Base-by-base conservation (phyloP, 2,888 invertebrate species). In the Agonum fuliginosum region DNA sequence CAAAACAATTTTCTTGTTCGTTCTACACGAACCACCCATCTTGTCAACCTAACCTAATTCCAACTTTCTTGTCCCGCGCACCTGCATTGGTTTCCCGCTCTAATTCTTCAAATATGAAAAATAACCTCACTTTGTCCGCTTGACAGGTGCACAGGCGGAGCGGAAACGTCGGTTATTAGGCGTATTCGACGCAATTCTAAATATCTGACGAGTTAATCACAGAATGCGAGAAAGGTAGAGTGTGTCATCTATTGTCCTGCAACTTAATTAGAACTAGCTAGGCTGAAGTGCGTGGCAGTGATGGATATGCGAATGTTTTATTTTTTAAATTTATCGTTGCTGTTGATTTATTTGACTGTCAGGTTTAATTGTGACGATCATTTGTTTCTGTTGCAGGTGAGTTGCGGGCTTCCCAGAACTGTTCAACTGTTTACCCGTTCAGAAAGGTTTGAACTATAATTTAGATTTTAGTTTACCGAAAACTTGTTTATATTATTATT, bases 331-430 rank as follows among this genome's bases (percentile, higher is more conserved):
- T 48, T 51, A 69, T 69, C 14, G 51, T 51, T 8, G 6, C 67
- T 4, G 4, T 20, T 76, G 76, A 76, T 69, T 65, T 65, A 75
- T 75, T n/a, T 10, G 34, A 10, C 14, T 76, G 76, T 76, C 67
- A 51, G 51, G 34, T 34, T 37, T 76, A 76, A 76, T 76, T 76
- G 76, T 69, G 69, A 37, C 14, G 12, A n/a, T 65, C 65, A 30
- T 74, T 65, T 74, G 37, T 76, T 76, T 65, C n/a, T 73, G 73
- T 69, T 76, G 19, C 76, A 76, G 76, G 76, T 76, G 51, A 51
- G 76, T 37, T 41, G 14, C 37, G 14, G 19, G 3, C 17, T 34
- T 14, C n/a, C n/a, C n/a, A n/a, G n/a, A n/a, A n/a, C 30, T 30
- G 30, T 30, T 30, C 30, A 30, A 30, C 3, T 30, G 30, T 8